Evolutionary conservation across 2,888 invertebrate genomes (phyloP).

Genomic region (Drosophila leonis): DNA sequence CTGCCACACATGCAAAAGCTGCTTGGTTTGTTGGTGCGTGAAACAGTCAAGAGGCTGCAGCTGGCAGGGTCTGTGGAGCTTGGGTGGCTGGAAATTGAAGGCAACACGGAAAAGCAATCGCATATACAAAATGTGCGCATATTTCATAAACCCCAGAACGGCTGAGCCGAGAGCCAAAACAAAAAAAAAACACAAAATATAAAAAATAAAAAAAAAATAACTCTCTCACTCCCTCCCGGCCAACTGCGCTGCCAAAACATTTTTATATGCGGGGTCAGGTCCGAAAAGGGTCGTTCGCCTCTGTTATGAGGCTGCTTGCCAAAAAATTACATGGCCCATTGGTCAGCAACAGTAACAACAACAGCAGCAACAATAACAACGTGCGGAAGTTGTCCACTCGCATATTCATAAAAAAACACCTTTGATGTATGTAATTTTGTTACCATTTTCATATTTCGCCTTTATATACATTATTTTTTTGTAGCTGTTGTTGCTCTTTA

Average conservation of each 20-base stretch:
- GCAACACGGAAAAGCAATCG: constrained; percentile 74
- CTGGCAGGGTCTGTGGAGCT: not conserved
- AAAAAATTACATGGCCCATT: constrained; percentile 80
- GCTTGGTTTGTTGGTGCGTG: constrained; percentile 34
- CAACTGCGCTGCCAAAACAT: not conserved
- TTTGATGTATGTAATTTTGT: constrained; percentile 79
- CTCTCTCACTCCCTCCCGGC: not conserved
- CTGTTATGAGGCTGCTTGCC: constrained; percentile 74
- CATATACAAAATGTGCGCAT: constrained; percentile 62
- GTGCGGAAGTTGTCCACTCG: constrained; percentile 36
- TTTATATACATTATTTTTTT: constrained; percentile 10
- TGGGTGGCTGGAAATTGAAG: constrained; percentile 9
- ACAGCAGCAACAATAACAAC: constrained; percentile 52
- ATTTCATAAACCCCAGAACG: constrained; percentile 49
- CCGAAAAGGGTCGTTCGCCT: constrained; percentile 62
- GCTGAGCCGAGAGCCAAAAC: constrained; percentile 7
- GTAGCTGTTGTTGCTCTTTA: constrained; percentile 32
- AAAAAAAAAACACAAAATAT: not conserved
- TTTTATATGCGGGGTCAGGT: constrained; percentile 18
- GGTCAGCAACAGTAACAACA: constrained; percentile 59
- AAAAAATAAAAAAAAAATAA: not conserved
- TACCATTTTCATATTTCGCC: constrained; percentile 61
- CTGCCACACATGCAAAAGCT: constrained; percentile 19
- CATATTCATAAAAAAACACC: constrained; percentile 74
- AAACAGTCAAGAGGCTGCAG: constrained; percentile 14